Base-by-base conservation (phyloP, 1,140 invertebrate genomes). In the Camponotus pennsylvanicus region DNA sequence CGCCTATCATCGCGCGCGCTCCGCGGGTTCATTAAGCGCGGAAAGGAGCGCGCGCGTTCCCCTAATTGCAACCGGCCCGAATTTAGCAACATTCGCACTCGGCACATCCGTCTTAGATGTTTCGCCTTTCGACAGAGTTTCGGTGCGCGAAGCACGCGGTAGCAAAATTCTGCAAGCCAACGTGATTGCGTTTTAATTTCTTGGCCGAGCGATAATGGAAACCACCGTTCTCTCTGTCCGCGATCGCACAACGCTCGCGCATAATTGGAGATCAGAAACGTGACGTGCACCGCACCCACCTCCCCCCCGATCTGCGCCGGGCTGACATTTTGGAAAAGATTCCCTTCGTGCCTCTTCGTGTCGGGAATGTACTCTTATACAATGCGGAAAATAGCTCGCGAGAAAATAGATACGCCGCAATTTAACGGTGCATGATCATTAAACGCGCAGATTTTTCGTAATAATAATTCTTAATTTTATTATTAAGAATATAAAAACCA, bases 131-230 rank as follows among this genome's bases (percentile, higher is more conserved):
- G 79, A 83, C 79, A 83, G 79, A 83, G 55, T 73, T 73, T 75
- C 79, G 55, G 79, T 9, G 61, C 69, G 79, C 69, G 52, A 73
- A 71, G 55, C 52, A 15, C 27, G 69, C 69, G 52, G 67, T 27
- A 67, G 78, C 66, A 32, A 57, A 61, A 70, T 83, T 83, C 79
- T 73, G 79, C 79, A 83, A 83, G 79, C 79, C 79, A 32, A 73
- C 79, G 55, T 83, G 79, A 83, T 83, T 83, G 79, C 79, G 69
- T 83, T 83, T 83, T 83, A 83, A 83, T 83, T 83, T 83, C 79
- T 52, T 83, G 69, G 55, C 69, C 69, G 79, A 32, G 79, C 69
- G 69, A 83, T 83, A 83, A 83, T 83, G 79, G 79, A 73, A 75
- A 83, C 18, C 69, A 61, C 67, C 37, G 40, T 71, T 69, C 78